A percentile compares a stretch with the other conserved stretches of the same genome.
These are phyloP conservation scores for Furnarius figulus DNA, from an alignment of 2,113 vertebrate species.

Conservation along the genomic window DNA sequence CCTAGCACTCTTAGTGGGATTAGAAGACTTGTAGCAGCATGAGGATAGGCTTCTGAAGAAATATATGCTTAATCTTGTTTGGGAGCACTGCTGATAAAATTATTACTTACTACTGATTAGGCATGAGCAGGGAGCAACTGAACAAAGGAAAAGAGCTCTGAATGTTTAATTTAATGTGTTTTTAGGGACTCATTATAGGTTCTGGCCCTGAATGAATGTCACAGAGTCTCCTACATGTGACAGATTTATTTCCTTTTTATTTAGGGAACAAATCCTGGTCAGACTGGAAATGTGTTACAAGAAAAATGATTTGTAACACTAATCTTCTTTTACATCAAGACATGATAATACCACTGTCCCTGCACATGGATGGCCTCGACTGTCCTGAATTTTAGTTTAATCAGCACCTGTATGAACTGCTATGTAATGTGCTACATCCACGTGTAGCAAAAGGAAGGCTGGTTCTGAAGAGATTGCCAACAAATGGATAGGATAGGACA, in stretches of 20 bases:
- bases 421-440: background rate
- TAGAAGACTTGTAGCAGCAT: background rate
- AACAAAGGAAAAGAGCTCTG: background rate
- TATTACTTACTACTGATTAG: background rate
- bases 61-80: background rate
- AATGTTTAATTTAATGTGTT: background rate
- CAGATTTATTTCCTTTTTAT: background rate
- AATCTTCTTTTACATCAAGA: background rate
- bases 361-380: accelerated
- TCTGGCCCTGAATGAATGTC: background rate
- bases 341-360: background rate
- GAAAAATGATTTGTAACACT: background rate
- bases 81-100: background rate
- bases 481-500: background rate
- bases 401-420: background rate
- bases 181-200: background rate
- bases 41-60: background rate
- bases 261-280: background rate
- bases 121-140: background rate
- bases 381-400: background rate
- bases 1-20: background rate
- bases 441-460: background rate
- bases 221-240: background rate
- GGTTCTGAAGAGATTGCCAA: background rate
- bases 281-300: background rate